These are phyloP conservation scores for Prenolepis imparis DNA, from an alignment of 2,888 invertebrate genomes.

Conservation along the genomic window DNA sequence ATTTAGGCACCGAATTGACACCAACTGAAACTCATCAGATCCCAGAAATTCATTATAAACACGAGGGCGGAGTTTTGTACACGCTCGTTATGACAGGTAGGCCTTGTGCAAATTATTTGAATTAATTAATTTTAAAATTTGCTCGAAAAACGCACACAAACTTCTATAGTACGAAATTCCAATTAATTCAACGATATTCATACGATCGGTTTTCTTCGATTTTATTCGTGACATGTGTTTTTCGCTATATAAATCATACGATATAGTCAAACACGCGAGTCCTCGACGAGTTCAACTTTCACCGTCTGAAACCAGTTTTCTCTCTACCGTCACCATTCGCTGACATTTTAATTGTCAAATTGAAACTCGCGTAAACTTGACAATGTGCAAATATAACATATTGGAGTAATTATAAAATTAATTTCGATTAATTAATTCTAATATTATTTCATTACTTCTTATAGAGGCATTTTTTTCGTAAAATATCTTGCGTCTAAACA, in stretches of 20 bases:
- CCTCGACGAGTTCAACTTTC: slow-evolving; percentile 71
- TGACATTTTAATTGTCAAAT: slow-evolving; percentile 14
- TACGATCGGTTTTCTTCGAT: not conserved
- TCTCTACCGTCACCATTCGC: not conserved
- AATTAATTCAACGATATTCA: not conserved
- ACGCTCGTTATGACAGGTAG: slow-evolving; percentile 84
- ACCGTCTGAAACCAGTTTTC: slow-evolving; percentile 77
- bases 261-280: slow-evolving; percentile 4
- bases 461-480: not conserved
- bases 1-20: slow-evolving; percentile 82
- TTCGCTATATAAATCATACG: not conserved
- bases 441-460: slow-evolving; percentile 6
- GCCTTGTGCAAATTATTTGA: not conserved
- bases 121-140: not conserved
- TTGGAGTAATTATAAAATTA: not conserved
- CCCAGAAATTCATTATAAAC: slow-evolving; percentile 84
- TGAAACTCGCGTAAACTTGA: not conserved
- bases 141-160: not conserved
- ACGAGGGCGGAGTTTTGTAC: slow-evolving; percentile 85
- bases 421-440: not conserved
- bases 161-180: not conserved
- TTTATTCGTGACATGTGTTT: not conserved
- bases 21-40: slow-evolving; percentile 81
- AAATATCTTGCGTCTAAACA: not conserved
- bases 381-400: not conserved